phyloP scores from a whole-genome alignment of 2,888 invertebrate species.

The Sympetrum striolatum region DNA sequence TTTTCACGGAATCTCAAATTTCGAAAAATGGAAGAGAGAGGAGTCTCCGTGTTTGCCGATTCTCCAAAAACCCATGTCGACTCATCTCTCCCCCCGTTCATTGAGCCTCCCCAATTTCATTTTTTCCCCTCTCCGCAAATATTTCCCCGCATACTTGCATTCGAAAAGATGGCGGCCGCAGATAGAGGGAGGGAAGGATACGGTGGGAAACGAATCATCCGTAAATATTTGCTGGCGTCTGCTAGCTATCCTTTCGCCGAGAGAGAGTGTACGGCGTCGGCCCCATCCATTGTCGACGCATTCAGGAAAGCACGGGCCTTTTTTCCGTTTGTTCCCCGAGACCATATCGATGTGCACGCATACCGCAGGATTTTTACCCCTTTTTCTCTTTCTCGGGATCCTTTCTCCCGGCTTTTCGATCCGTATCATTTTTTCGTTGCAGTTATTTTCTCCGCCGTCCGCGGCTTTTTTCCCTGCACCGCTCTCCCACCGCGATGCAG shows the following conservation, averaged over 20 bases:
- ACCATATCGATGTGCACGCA: neutral
- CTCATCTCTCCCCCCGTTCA: neutral
- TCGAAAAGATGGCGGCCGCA: neutral
- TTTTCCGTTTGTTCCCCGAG: neutral
- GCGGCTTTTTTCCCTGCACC: no score
- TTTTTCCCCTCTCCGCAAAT: slow-evolving; percentile 12
- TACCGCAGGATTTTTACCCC: neutral
- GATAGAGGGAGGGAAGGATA: neutral
- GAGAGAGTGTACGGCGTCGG: neutral
- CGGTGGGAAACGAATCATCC: slow-evolving; percentile 35
- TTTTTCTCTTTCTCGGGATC: neutral
- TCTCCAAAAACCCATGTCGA: neutral
- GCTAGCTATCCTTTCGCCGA: slow-evolving; percentile 9
- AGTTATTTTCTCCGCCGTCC: neutral
- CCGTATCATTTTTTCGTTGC: neutral
- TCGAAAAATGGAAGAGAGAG: neutral
- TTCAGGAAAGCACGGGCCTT: neutral
- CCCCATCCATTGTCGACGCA: neutral
- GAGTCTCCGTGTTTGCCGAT: neutral
- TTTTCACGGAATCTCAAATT: neutral
- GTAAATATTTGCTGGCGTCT: slow-evolving; percentile 39
- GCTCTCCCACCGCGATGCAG: no score
- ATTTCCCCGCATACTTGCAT: neutral
- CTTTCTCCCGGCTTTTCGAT: neutral
- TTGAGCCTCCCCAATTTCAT: neutral